These are phyloP conservation scores for Cheiracanthium punctorium DNA, from an alignment of 2,888 invertebrate genomes.

Conservation along the genomic window DNA sequence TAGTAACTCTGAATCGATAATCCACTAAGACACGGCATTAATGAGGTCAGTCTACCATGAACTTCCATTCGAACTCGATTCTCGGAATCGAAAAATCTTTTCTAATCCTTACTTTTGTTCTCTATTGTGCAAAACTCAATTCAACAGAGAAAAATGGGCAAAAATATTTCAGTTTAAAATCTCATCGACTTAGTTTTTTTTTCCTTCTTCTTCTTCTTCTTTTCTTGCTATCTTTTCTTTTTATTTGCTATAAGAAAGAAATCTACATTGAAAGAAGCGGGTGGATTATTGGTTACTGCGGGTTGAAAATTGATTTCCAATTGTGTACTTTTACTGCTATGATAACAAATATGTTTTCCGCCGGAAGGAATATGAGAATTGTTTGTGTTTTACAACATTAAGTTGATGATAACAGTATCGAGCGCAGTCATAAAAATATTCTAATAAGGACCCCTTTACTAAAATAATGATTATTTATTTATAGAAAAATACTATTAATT, in stretches of 20 bases:
- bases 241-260: background rate
- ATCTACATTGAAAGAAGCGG: background rate
- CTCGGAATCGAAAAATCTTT: background rate
- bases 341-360: slow-evolving; percentile 1
- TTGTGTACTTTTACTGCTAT: background rate
- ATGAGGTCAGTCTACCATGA: background rate
- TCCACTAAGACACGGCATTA: background rate
- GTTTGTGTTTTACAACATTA: background rate
- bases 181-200: background rate
- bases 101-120: background rate
- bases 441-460: too few relatives aligned
- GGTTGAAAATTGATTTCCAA: slow-evolving; percentile 1
- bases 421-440: background rate
- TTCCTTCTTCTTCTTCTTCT: background rate
- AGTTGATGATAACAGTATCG: background rate
- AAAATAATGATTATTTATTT: too few relatives aligned
- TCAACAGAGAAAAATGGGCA: background rate
- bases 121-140: background rate
- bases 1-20: too few relatives aligned
- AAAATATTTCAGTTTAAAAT: background rate
- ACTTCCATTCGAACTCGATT: background rate
- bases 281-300: slow-evolving; percentile 1
- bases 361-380: background rate
- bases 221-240: background rate
- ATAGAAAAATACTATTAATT: too few relatives aligned